Base-by-base conservation (phyloP, 2,888 invertebrate species). In the Formica aserva region DNA sequence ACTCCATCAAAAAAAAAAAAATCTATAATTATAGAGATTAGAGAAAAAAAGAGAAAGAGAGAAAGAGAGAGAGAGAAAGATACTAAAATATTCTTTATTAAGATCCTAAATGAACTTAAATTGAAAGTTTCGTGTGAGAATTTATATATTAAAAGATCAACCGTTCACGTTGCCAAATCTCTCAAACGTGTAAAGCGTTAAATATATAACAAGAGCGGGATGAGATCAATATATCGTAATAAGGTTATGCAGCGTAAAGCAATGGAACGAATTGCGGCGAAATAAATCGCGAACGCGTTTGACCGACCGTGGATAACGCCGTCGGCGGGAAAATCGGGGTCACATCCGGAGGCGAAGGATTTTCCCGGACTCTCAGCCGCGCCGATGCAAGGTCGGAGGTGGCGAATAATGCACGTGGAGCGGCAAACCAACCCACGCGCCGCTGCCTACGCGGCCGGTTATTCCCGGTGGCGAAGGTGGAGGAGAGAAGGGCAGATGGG, bases 281-380 rank as follows among this genome's bases (percentile, higher is more conserved):
- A 69, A 52, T 52, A 52, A 60, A 60, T 69, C 35, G 76, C 55
- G 81, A 32, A 13, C 57, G 13, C 72, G 13, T 35, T 52, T n/a
- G 8, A 2, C 13, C 45, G 72, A 18, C 48, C 13, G 13, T 38
- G 66, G 22, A 29, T n/a, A 66, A 38, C 26, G 41, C 9, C 26
- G 38, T 26, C n/a, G 77, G 22, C 35, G 72, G 60, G 57, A 45
- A 72, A 80, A 85, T 88, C 83, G 80, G 71, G 88, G 88, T 83
- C 76, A 75, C 76, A 75, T 26, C 67, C 71, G 55, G 41, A 57
- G 6, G 8, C n/a, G 52, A 52, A 52, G 52, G 18, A 66, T 81
- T 77, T 65, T 67, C 85, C 66, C 60, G 29, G 65, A 45, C 32
- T 67, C 57, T 22, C 18, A 15, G n/a, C 41, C 45, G 45, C 45